Conservation (phyloP, 2,888 invertebrate species). For the Drosophila dives region DNA sequence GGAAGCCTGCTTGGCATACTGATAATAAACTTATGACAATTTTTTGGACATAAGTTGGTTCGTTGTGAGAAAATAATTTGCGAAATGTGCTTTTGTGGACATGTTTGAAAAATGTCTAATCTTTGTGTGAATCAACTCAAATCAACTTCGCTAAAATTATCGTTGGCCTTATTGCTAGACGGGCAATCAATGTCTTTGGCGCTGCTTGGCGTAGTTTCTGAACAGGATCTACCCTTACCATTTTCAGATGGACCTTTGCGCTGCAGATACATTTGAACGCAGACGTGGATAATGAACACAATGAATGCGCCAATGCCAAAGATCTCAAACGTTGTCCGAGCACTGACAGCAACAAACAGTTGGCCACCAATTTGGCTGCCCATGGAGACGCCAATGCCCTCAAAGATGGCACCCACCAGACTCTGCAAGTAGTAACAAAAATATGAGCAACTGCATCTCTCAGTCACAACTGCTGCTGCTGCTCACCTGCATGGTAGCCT, state of each 20-base stretch:
- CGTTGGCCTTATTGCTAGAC: conserved; percentile 40
- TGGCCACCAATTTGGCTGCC: conserved; percentile 93
- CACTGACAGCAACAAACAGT: conserved; percentile 88
- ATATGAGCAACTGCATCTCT: not conserved
- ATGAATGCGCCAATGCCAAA: conserved; percentile 90
- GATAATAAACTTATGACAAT: not conserved
- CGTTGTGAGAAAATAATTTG: not conserved
- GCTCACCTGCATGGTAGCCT: conserved; percentile 92
- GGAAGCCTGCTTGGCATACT: conserved; percentile 1
- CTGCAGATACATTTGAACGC: conserved; percentile 85
- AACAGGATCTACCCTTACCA: conserved; percentile 71
- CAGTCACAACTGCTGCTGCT: not conserved
- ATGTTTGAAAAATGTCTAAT: not conserved
- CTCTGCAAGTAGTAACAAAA: conserved; percentile 86
- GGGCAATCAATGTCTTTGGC: conserved; percentile 29
- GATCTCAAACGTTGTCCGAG: conserved; percentile 89
- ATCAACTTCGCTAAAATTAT: conserved; percentile 72
- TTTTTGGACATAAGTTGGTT: not conserved
- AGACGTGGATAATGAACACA: conserved; percentile 87
- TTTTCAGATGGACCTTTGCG: conserved; percentile 67
- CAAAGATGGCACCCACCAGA: conserved; percentile 93
- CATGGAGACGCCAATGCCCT: conserved; percentile 92
- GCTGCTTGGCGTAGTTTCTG: conserved; percentile 32
- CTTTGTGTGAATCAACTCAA: conserved; percentile 54
- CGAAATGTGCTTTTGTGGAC: not conserved